Base-by-base conservation (phyloP, 30 jellyfish, hydroid and myxozoan species). In the Rhopilema esculentum region DNA sequence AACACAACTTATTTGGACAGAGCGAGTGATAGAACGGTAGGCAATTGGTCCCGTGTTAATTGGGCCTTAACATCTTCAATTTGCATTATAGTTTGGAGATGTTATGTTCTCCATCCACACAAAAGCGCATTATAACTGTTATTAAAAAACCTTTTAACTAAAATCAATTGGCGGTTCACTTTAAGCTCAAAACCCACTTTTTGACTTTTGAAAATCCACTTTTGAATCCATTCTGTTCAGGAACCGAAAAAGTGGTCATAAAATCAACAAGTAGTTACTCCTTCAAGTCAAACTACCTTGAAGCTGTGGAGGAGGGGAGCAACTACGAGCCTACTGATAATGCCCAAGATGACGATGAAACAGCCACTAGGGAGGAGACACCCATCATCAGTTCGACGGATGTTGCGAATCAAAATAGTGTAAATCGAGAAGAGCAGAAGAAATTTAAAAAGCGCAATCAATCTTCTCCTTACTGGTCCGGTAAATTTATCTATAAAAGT, bases 231-330 rank as follows among this genome's bases (percentile, higher is more conserved):
- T 40, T 40, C 57, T 6, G 28, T 83, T 61, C 82, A 84, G 93
- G 87, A 9, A 77, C 63, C 0, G 87, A 71, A 21, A 28, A 49
- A 48, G 25, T 19, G 20, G 72, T 79, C 79, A 12, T 79, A 1
- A 61, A 79, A 31, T 84, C 93, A 15, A 16, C 81, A 1, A 84
- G 93, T 63, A 40, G 51, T 16, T 71, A 84, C 57, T 84, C 93
- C 29, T 84, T 84, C 87, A 84, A 27, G 74, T 71, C 93, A 6
- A 49, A 31, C 7, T 85, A 32, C 23, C 76, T 84, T 1, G 87
- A 84, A 72, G 93, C 83, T 21, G 87, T 84, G 77, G 93, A 71
- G 18, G 93, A 84, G 65, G 83, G 26, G n/a, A 69, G 48, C 19
- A 30, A 57, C 53, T 15, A 69, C 64, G 63, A 28, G 9, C 21